Evolutionary conservation across 2,797 vertebrate species (phyloP).

Genomic region (Alectoris magna): DNA sequence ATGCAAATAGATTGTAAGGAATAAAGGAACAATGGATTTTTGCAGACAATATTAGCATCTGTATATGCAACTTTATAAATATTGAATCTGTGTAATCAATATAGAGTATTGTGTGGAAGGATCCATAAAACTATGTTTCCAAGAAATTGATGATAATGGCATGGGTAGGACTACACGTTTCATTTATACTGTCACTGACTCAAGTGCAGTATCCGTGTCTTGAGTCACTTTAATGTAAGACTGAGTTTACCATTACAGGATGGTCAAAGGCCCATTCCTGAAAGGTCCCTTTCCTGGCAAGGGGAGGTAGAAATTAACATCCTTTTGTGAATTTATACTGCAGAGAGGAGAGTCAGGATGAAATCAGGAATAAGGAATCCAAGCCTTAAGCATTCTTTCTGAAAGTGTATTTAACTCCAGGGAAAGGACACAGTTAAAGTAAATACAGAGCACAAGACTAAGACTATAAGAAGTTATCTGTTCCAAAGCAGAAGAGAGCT

Average conservation of each 20-base stretch:
- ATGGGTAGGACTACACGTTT: neutral
- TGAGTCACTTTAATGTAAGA: neutral
- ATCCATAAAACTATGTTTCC: neutral
- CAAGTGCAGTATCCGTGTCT: too few species aligned
- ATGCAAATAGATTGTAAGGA: neutral
- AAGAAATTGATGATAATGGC: neutral
- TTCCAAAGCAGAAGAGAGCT: neutral
- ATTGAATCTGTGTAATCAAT: neutral
- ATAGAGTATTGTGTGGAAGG: neutral
- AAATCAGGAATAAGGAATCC: neutral
- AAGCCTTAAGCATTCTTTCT: neutral
- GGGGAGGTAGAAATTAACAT: neutral
- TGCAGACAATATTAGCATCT: neutral
- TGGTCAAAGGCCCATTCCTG: neutral
- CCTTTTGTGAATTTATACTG: neutral
- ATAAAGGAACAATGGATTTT: neutral
- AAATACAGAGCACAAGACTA: neutral
- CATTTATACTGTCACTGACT: fast-evolving
- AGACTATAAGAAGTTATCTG: neutral
- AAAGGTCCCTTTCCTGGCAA: neutral
- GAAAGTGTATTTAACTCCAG: neutral
- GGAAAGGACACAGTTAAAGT: neutral
- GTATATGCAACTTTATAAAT: neutral
- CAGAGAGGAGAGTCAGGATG: neutral
- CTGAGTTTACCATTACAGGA: neutral